Evolutionary conservation across 2,888 invertebrate species (phyloP).

Genomic region (Plagodis pulveraria): DNA sequence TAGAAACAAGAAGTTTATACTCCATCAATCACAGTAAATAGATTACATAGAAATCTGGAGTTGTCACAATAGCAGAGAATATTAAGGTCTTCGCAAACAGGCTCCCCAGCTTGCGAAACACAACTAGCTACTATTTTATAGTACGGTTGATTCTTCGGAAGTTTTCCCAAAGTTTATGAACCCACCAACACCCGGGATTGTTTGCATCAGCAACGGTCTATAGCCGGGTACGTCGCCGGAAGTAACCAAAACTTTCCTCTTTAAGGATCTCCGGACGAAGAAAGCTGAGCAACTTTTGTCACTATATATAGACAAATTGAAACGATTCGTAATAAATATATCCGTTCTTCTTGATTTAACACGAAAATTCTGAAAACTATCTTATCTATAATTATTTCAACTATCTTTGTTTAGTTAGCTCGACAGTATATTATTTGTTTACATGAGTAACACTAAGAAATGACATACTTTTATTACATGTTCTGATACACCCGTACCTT

Average conservation of each 20-base stretch:
- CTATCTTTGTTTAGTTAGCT: too few species aligned
- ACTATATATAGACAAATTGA: conserved; percentile 46
- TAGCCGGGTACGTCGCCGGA: conserved; percentile 49
- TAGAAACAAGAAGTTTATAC: conserved; percentile 14
- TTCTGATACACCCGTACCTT: not conserved
- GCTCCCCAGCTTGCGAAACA: conserved; percentile 39
- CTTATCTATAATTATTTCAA: too few species aligned
- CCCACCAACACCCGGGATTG: conserved; percentile 60
- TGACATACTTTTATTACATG: not conserved
- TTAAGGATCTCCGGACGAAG: conserved; percentile 52
- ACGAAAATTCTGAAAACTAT: not conserved
- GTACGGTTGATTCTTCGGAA: conserved; percentile 48
- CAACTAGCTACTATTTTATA: conserved; percentile 48
- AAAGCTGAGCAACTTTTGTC: conserved; percentile 54
- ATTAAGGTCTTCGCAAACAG: conserved; percentile 20
- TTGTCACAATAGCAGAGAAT: conserved; percentile 19
- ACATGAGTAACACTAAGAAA: too few species aligned
- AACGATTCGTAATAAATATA: conserved; percentile 24
- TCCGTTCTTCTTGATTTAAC: conserved; percentile 6
- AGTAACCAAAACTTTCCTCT: conserved; percentile 64
- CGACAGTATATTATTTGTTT: too few species aligned
- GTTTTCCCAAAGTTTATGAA: conserved; percentile 64
- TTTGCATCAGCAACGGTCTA: conserved; percentile 55
- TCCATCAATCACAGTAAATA: conserved; percentile 18
- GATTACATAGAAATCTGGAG: conserved; percentile 19